A percentile compares a stretch with the other conserved stretches of the same genome.
Conservation (phyloP, 2,888 invertebrate species). For the Sarcophaga carnaria region DNA sequence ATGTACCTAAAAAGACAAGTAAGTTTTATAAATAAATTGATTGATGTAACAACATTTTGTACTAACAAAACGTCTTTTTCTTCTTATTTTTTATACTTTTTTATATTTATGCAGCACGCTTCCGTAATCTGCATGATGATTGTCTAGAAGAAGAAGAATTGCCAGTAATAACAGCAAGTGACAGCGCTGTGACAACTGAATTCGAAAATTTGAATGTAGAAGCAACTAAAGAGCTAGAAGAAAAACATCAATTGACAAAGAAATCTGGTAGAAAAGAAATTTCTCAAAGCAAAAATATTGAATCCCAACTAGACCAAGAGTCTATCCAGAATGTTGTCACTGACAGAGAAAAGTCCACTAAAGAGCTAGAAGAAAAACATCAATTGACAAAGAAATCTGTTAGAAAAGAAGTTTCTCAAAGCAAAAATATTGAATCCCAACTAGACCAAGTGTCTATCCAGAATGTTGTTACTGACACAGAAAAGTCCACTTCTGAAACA, state of each 20-base stretch:
- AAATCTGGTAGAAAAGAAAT: neutral
- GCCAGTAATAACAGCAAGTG: neutral
- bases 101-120: conserved; percentile 35
- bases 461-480: neutral
- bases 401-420: conserved; percentile 4
- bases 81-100: neutral
- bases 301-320: neutral
- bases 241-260: neutral
- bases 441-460: neutral
- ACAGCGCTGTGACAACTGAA: neutral
- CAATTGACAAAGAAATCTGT: neutral
- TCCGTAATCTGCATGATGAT: conserved; percentile 34
- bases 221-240: neutral
- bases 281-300: conserved; percentile 8
- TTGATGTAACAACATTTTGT: neutral
- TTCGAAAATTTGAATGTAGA: neutral
- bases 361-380: neutral
- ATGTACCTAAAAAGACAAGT: conserved; percentile 47
- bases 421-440: neutral
- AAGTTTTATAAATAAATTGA: conserved; percentile 7
- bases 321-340: neutral
- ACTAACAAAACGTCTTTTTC: neutral
- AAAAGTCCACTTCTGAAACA: neutral
- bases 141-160: conserved; percentile 27
- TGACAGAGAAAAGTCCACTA: neutral